Conservation (phyloP, 2,113 vertebrate genomes). For the Ameiurus melas region DNA sequence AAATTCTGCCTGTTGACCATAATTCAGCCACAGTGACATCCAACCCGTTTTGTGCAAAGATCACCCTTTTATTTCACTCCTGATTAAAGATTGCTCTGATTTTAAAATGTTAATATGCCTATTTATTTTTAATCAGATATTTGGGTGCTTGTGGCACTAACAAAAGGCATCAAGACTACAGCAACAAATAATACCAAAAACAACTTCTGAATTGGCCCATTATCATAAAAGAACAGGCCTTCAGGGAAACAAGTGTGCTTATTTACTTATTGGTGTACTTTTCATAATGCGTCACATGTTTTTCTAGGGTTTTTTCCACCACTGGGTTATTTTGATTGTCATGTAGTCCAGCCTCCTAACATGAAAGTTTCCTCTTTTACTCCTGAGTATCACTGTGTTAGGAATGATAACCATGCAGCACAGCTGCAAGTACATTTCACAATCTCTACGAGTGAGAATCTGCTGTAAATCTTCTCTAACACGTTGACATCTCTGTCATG, state of each 20-base stretch:
- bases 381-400: neutral
- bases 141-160: neutral
- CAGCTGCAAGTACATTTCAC: slow-evolving; percentile 45
- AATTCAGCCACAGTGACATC: neutral
- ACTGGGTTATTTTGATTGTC: neutral
- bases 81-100: no score
- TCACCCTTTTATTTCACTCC: neutral
- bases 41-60: neutral
- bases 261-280: neutral
- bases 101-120: no score
- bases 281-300: neutral
- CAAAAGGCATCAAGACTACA: neutral
- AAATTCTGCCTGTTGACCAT: neutral
- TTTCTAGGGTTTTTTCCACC: neutral
- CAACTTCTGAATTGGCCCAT: neutral
- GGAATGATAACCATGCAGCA: slow-evolving; percentile 19
- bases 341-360: neutral
- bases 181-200: neutral
- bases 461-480: slow-evolving; percentile 45
- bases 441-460: slow-evolving; percentile 38
- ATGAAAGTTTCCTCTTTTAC: slow-evolving; percentile 15
- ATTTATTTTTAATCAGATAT: slow-evolving; percentile 10
- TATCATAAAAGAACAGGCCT: neutral
- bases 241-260: neutral
- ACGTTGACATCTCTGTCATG: slow-evolving; percentile 53